Evolutionary conservation across 1,140 invertebrate genomes (phyloP), one percentile per base, ranked within the genome.

Genomic region (Teleopsis dalmanni): DNA sequence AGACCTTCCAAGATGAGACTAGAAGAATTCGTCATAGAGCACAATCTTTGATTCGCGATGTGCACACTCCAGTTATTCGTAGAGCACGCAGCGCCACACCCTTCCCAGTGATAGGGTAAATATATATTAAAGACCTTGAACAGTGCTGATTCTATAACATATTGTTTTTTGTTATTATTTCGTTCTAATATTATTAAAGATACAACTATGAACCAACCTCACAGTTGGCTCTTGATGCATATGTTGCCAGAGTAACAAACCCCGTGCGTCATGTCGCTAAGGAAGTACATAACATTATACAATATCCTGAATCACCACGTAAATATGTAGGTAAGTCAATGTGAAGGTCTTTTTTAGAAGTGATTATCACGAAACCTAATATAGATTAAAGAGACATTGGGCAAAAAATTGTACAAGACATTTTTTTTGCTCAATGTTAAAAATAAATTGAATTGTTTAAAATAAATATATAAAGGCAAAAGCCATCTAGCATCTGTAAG

Each of bases 1-100:
- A 90, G 87, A 75, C 77, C 50, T 90, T 88, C 71, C 82, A 88
- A 65, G 85, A 87, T 70, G 86, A 88, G 72, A 81, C 82, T 41
- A 79, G 80, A 58, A 77, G 81, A 53, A 89, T 90, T 65, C 78
- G 86, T 47, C 81, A 86, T 14, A 80, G 83, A 57, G 84, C 86
- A 13, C 80, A 83, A 51, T 78, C 83, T 45, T 73, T 89, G 35
- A 73, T 89, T 51, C 80, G 80, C 52, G 78, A 80, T 57, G 78
- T 87, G 50, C 82, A 88, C 57, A 78, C 81, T 21, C 82, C 83
- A 31, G 78, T 88, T 42, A 81, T 84, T 38, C 78, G 83, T 51
- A 77, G 84, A 52, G 75, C 76, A 38, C 75, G 78, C 53, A 78
- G 81, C 45, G 57, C 77, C 37, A 73, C 74, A 14, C 78, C 79